Evolutionary conservation across 1,140 invertebrate genomes (phyloP), one percentile per base, ranked within the genome.

Genomic region (Dreissena polymorpha): DNA sequence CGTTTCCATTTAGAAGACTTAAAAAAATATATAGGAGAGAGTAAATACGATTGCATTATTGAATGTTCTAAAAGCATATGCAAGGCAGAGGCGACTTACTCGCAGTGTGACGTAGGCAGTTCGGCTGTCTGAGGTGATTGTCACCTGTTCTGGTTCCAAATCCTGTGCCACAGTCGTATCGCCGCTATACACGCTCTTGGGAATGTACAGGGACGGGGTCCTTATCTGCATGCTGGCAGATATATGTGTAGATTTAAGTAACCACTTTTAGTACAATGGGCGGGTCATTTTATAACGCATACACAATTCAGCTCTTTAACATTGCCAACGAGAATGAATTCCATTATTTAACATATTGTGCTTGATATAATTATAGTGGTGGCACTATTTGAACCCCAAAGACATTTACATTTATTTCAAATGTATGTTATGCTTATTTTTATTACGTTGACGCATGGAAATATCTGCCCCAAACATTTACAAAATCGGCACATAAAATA

Each of bases 71-170:
- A 39, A 39, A 39, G 2, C 39, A 39, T 2, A 8, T 2, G 39
- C 39, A 39, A 39, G 2, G 39, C 29, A 27, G 8, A 18, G 29
- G 14, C 23, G 55, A n/a, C 25, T 25, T 74, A 85, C 83, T 76
- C 74, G 76, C 25, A 85, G 74, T 18, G 76, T 80, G 16, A 85
- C 77, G 10, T 69, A 85, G 23, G 83, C 83, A 18, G 27, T 73
- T 67, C 57, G 25, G 49, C 51, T 50, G 27, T 85, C 76, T 5
- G 14, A n/a, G 39, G 39, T 74, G n/a, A 78, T 69, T 0, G 72
- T 71, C 10, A 85, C 60, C 53, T 74, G 29, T 65, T 73, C 71
- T 10, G 83, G 83, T 53, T 85, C 77, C 21, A 85, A 39, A 60
- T 85, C 83, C 23, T 80, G 76, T 6, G 83, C n/a, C 49, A 85